Conservation (phyloP, 2,113 vertebrate species). For the Hippocampus barbouri region DNA sequence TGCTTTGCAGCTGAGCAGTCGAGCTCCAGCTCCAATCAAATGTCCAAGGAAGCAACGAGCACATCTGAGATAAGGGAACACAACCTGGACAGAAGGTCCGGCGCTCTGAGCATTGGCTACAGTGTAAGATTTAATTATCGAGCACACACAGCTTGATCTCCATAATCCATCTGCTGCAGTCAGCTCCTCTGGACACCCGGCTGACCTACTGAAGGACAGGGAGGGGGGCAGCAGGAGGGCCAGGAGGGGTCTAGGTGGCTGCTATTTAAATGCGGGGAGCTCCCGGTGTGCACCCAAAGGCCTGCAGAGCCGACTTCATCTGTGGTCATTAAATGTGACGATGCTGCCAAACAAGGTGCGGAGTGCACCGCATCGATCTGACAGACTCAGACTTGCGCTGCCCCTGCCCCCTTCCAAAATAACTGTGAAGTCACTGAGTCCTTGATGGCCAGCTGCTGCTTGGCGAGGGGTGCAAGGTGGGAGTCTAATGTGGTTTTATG, state of each 20-base stretch:
- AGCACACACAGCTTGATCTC: constrained; percentile 60
- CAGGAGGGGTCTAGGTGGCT: constrained; percentile 39
- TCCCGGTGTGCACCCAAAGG: constrained; percentile 33
- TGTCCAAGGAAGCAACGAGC: constrained; percentile 27
- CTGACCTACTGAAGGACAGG: constrained; percentile 53
- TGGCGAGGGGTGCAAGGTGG: constrained; percentile 54
- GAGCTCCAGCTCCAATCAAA: constrained; percentile 36
- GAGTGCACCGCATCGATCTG: constrained; percentile 47
- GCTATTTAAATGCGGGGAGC: constrained; percentile 54
- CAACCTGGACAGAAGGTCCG: constrained; percentile 54
- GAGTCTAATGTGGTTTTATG: constrained; percentile 75
- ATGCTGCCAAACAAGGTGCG: constrained; percentile 45
- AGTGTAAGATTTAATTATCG: constrained; percentile 62
- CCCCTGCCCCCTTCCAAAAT: constrained; percentile 53
- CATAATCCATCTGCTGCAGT: constrained; percentile 64
- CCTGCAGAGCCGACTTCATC: constrained; percentile 34
- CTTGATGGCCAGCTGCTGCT: constrained; percentile 73
- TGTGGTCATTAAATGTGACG: constrained; percentile 43
- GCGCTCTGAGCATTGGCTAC: constrained; percentile 40
- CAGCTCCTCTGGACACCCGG: constrained; percentile 40
- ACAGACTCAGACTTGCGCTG: constrained; percentile 17
- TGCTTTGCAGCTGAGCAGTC: constrained; percentile 14
- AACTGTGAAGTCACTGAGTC: constrained; percentile 63
- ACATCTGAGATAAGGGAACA: constrained; percentile 36
- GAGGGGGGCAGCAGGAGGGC: background rate